These are phyloP conservation scores for Drosophila setosimentum DNA, from an alignment of 2,888 invertebrate species.

Conservation along the genomic window DNA sequence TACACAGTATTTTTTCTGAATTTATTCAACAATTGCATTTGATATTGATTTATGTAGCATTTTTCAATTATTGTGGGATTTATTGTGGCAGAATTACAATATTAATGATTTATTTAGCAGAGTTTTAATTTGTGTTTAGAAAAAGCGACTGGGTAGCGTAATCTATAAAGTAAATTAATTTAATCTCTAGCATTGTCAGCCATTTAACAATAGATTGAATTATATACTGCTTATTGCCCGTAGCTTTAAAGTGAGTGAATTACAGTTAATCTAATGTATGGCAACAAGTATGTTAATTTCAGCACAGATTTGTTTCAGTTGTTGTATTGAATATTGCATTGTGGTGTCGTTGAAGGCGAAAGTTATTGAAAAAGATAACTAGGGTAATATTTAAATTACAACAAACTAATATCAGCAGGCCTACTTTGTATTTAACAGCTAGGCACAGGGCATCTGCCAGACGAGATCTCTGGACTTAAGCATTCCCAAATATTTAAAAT, in stretches of 20 bases:
- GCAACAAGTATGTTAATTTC: slow-evolving; percentile 6
- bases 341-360: neutral
- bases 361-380: neutral
- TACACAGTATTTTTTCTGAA: neutral
- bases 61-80: slow-evolving; percentile 1
- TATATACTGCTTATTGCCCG: neutral
- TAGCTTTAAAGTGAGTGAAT: neutral
- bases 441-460: neutral
- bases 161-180: neutral
- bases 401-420: neutral
- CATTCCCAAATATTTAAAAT: neutral
- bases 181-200: neutral
- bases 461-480: too few species aligned
- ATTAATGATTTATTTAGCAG: neutral
- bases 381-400: neutral
- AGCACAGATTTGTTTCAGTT: neutral
- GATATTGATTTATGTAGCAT: neutral
- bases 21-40: neutral
- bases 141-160: neutral
- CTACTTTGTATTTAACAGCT: neutral
- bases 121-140: neutral
- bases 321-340: neutral
- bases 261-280: neutral
- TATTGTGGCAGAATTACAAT: neutral
- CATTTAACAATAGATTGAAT: slow-evolving; percentile 7